A percentile compares a stretch with the other conserved stretches of the same genome.
phyloP scores from a whole-genome alignment of 2,888 invertebrate species.

The Axea sp. region DNA sequence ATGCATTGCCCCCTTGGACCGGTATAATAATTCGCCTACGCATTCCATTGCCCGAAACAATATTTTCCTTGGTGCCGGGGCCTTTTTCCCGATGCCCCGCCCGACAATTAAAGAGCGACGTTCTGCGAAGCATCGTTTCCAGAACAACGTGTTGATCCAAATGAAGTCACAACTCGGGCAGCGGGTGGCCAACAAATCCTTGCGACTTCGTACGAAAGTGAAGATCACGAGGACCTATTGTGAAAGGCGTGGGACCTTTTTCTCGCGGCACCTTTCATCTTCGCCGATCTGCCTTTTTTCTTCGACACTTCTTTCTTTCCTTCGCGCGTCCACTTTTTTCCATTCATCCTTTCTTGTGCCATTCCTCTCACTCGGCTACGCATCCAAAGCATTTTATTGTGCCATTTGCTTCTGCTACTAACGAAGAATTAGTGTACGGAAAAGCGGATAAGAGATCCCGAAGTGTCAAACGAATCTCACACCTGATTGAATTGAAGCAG shows the following conservation, averaged over 20 bases:
- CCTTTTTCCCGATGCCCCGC: slow-evolving; percentile 29
- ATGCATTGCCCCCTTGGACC: slow-evolving; percentile 3
- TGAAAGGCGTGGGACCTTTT: slow-evolving; percentile 76
- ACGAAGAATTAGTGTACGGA: slow-evolving; percentile 18
- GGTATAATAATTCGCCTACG: slow-evolving; percentile 36
- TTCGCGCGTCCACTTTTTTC: slow-evolving; percentile 58
- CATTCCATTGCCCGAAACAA: slow-evolving; percentile 35
- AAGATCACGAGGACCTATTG: slow-evolving; percentile 75
- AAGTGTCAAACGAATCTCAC: slow-evolving; percentile 69
- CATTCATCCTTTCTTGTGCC: slow-evolving; percentile 14
- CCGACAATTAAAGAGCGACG: slow-evolving; percentile 46
- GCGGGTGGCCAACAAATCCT: slow-evolving; percentile 76
- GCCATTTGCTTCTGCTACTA: slow-evolving; percentile 41
- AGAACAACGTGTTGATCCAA: slow-evolving; percentile 63
- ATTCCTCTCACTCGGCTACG: slow-evolving; percentile 11
- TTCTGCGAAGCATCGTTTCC: slow-evolving; percentile 56
- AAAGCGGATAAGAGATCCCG: slow-evolving; percentile 46
- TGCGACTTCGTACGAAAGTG: slow-evolving; percentile 64
- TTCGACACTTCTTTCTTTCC: slow-evolving; percentile 64
- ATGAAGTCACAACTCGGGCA: slow-evolving; percentile 78
- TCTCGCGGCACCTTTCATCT: slow-evolving; percentile 77
- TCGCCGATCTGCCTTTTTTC: slow-evolving; percentile 66
- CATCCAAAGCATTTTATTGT: slow-evolving; percentile 36
- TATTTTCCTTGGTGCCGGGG: slow-evolving; percentile 36
- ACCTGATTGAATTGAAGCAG: not conserved